Conservation (phyloP, 53 echinoderm and acorn worm genomes). For the Astropecten irregularis region DNA sequence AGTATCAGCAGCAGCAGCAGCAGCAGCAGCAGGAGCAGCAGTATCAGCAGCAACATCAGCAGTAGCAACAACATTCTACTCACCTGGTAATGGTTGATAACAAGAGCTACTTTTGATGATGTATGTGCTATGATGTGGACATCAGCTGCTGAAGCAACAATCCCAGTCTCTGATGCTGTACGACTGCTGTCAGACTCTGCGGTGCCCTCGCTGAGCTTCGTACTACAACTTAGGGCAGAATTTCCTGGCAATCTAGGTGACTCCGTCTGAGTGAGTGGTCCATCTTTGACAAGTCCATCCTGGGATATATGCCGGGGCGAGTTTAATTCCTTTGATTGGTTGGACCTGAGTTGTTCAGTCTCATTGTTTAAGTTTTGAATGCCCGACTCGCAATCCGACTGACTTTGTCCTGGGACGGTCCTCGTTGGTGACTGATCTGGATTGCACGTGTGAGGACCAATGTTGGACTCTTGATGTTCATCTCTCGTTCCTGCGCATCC, state of each 20-base stretch:
- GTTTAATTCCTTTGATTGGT: background rate
- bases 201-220: too few species aligned
- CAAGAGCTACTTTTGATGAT: slow-evolving; percentile 58
- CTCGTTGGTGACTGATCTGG: background rate
- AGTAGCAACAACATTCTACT: too few species aligned
- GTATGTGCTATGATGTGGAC: slow-evolving; percentile 77
- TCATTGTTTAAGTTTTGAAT: slow-evolving; percentile 3
- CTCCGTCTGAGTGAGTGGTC: background rate
- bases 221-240: background rate
- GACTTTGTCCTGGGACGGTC: background rate
- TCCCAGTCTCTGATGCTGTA: background rate
- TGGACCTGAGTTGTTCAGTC: slow-evolving; percentile 6
- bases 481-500: too few species aligned
- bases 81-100: slow-evolving; percentile 91
- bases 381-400: background rate
- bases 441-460: too few species aligned
- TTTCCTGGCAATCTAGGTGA: background rate
- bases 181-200: background rate
- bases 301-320: too few species aligned
- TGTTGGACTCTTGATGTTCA: too few species aligned
- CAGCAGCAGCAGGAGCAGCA: too few species aligned
- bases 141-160: slow-evolving; percentile 47
- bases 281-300: too few species aligned
- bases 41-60: too few species aligned
- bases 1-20: too few species aligned